A percentile compares a stretch with the other conserved stretches of the same genome.
These are phyloP conservation scores for Perodicticus potto DNA, from an alignment of 2,797 vertebrate genomes.

Conservation along the genomic window DNA sequence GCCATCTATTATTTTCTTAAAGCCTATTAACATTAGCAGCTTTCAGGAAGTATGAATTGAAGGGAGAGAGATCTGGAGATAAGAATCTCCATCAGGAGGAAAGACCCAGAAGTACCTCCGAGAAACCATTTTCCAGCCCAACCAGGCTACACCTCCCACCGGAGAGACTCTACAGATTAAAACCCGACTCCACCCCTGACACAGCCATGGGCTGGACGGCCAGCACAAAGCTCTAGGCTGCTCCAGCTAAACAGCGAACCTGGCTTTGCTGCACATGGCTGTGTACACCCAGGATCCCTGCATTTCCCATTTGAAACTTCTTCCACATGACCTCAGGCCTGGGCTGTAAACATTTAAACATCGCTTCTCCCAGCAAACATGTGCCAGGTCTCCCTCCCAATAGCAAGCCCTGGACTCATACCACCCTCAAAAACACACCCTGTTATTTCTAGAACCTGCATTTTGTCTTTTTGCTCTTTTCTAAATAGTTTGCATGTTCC, in stretches of 20 bases:
- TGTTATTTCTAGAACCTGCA: not conserved
- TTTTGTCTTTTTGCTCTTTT: not conserved
- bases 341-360: not conserved
- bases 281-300: accelerated
- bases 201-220: not conserved
- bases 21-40: not conserved
- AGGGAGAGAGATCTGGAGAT: too few relatives aligned
- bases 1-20: not conserved
- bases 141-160: not conserved
- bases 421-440: not conserved
- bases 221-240: too few relatives aligned
- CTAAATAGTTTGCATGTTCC: not conserved
- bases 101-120: not conserved
- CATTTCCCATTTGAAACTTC: not conserved
- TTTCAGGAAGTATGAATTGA: not conserved
- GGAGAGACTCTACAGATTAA: not conserved
- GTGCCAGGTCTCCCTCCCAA: not conserved
- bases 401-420: not conserved
- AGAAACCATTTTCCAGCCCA: not conserved
- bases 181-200: not conserved
- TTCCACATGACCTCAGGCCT: not conserved
- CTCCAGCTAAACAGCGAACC: too few relatives aligned
- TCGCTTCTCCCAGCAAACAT: not conserved
- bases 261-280: not conserved
- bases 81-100: not conserved